Base-by-base conservation (phyloP, 2,888 invertebrate species). In the Nipponacmea schrenckii region DNA sequence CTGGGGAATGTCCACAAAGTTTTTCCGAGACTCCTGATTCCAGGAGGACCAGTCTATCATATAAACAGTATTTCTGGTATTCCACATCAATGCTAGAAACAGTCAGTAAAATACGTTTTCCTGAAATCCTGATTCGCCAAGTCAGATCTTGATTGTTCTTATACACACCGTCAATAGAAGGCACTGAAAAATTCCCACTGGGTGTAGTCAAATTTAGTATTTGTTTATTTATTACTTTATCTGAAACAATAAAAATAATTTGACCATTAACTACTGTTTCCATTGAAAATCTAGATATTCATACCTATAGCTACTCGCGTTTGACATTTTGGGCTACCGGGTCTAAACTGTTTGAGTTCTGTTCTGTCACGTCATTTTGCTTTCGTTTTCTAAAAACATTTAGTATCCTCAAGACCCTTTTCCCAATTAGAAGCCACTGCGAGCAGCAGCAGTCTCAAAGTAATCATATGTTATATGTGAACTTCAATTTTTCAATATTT, bases 51-150 rank as follows among this genome's bases (percentile, higher is more conserved):
- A 81, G 17, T 20, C 50, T 74, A 73, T 82, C 82, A 68, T 81
- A 82, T 14, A 79, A 68, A 64, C 82, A 82, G 10, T 77, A n/a
- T 12, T 73, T 67, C 68, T 81, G 79, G 56, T 62, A 72, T 71
- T 81, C 82, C 14, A 81, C 46, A 31, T 77, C 77, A 17, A 76
- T 31, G 12, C 46, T n/a, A 1, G 31, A 10, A 8, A 82, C 10
- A 20, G 71, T 64, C 15, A 82, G 14, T 17, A 78, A 68, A 20
- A 80, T 70, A 24, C 77, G 72, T 14, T 74, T 56, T 2, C 64
- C 71, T 0, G 70, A 46, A 24, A 76, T 70, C 15, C n/a, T 24
- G 26, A 81, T 67, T 4, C 67, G 27, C 62, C 72, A 77, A 0
- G 20, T 67, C 0, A 68, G 45, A 0, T 62, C 39, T 12, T 68